phyloP scores from a whole-genome alignment of 1,140 invertebrate species.

The Pseudomyrmex cubaensis region DNA sequence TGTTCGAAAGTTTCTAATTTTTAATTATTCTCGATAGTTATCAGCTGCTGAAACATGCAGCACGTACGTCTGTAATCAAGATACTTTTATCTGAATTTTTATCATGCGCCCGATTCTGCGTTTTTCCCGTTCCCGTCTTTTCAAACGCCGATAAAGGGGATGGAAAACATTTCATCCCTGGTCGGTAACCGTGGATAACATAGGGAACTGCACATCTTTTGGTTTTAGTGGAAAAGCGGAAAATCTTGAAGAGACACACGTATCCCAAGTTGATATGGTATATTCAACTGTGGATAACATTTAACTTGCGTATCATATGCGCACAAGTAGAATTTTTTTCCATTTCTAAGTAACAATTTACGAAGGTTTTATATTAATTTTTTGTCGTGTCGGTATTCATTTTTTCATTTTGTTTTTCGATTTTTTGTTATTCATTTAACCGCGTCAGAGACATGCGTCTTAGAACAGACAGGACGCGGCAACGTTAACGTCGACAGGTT shows the following conservation, averaged over 20 bases:
- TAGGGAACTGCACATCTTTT: conserved; percentile 53
- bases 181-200: conserved; percentile 72
- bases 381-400: no score
- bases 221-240: conserved; percentile 57
- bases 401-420: no score
- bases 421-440: no score
- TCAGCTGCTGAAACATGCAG: neutral
- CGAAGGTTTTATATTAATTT: no score
- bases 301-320: neutral
- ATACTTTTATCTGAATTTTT: no score
- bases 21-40: neutral
- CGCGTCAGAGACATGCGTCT: no score
- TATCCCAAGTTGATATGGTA: conserved; percentile 60
- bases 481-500: no score
- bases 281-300: neutral
- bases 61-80: neutral
- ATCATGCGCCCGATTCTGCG: neutral
- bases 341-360: neutral
- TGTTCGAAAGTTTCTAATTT: neutral
- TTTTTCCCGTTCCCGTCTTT: conserved; percentile 31
- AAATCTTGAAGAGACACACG: conserved; percentile 22
- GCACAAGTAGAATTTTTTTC: neutral
- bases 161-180: conserved; percentile 49
- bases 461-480: no score
- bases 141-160: conserved; percentile 44